Evolutionary conservation across 2,888 invertebrate species (phyloP).

Genomic region (Drosophila affinis): DNA sequence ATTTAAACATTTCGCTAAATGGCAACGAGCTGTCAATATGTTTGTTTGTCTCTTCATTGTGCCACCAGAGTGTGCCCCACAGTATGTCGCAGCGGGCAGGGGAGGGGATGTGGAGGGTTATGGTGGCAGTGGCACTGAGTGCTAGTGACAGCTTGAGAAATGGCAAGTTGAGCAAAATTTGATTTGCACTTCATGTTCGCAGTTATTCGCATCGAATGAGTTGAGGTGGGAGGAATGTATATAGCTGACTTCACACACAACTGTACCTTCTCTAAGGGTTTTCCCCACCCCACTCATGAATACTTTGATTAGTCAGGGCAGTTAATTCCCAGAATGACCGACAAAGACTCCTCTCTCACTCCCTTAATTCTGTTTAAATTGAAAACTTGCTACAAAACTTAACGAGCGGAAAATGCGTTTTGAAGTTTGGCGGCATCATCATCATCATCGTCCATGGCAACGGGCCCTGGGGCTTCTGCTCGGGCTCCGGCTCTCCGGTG

Average conservation of each 20-base stretch:
- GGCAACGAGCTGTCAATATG: constrained; percentile 77
- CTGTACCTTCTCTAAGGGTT: background rate
- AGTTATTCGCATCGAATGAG: constrained; percentile 44
- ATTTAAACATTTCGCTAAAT: constrained; percentile 75
- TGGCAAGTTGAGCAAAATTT: constrained; percentile 53
- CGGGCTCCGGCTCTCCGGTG: background rate
- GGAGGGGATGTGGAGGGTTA: constrained; percentile 6
- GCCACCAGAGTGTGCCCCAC: constrained; percentile 16
- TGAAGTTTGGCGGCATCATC: constrained; percentile 65
- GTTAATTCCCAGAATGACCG: constrained; percentile 37
- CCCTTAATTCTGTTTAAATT: constrained; percentile 29
- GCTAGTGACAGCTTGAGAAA: constrained; percentile 70
- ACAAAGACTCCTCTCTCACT: constrained; percentile 2
- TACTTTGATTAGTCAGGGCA: constrained; percentile 31
- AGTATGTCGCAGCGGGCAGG: constrained; percentile 16
- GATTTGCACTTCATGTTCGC: constrained; percentile 47
- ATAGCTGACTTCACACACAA: background rate
- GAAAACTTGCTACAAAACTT: constrained; percentile 48
- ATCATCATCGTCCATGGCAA: constrained; percentile 24
- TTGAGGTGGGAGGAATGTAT: background rate
- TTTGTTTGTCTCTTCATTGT: constrained; percentile 72
- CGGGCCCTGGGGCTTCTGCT: background rate
- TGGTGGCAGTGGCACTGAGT: constrained; percentile 40
- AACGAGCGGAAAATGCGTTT: constrained; percentile 75
- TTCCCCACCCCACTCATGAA: constrained; percentile 18